phyloP scores from a whole-genome alignment of 2,797 vertebrate genomes.

The Chaetodon trifasciatus region DNA sequence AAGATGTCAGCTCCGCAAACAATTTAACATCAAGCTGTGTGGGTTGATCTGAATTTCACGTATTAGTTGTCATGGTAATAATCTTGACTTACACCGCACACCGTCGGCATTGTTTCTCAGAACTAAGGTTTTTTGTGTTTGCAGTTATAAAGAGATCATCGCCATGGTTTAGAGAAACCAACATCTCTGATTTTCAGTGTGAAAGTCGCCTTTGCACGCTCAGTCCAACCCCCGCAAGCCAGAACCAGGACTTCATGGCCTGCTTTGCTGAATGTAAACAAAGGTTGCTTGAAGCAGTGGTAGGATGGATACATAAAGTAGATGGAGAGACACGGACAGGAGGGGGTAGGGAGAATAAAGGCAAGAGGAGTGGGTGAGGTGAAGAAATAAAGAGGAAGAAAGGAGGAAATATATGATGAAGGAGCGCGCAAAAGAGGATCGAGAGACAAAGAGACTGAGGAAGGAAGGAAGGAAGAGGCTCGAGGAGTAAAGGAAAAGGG shows the following conservation, averaged over 20 bases:
- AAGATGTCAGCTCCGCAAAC: too few relatives aligned
- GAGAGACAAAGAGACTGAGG: too few relatives aligned
- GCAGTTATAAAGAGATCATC: too few relatives aligned
- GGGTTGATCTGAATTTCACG: too few relatives aligned
- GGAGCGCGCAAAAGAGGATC: neutral
- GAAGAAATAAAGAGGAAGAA: neutral
- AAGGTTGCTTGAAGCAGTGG: neutral
- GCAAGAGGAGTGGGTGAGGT: neutral
- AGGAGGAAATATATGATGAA: neutral
- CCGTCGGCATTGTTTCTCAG: too few relatives aligned
- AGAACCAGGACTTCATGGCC: too few relatives aligned
- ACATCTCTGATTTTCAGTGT: neutral
- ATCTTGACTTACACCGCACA: too few relatives aligned
- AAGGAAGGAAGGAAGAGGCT: slow-evolving; percentile 1
- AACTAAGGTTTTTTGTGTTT: too few relatives aligned
- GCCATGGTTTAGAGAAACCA: neutral
- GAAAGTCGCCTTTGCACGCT: neutral
- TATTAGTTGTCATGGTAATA: too few relatives aligned
- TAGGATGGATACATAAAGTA: neutral
- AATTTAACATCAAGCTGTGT: too few relatives aligned
- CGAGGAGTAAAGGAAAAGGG: neutral
- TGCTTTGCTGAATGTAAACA: neutral
- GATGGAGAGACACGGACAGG: neutral
- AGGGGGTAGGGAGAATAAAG: neutral
- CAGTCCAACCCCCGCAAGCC: neutral